Evolutionary conservation across 2,113 vertebrate species (phyloP), one percentile per base, ranked within the genome.

Genomic region (Bos javanicus): DNA sequence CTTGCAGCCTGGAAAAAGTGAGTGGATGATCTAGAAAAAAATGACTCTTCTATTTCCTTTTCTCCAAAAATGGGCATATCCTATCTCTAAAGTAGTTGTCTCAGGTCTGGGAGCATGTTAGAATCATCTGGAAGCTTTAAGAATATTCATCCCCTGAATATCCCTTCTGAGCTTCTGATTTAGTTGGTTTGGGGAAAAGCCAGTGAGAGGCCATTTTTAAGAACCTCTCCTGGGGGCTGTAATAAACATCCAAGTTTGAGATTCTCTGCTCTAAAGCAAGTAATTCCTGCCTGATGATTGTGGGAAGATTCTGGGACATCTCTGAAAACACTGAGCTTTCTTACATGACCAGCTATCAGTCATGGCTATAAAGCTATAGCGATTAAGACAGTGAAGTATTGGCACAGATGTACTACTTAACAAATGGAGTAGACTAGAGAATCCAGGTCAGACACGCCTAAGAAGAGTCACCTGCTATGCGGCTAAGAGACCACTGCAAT

Each of bases 271-370:
- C 52, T 33, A 48, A 36, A 76, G 26, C 21, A 90, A 39, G 21
- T 7, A 12, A 50, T 16, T 87, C 25, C 60, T 30, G 19, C 9
- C 43, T 39, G 54, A 5, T 19, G 39, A 19, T 14, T 5, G 0
- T 7, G 5, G 39, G 7, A 57, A 36, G 23, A 26, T 23, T 19
- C 23, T 11, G 9, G 8, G 14, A 28, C 14, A 2, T 36, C 52
- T 52, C 52, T 33, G 33, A 83, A 76, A 60, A 57, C 19, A 9
- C 5, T 8, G 14, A 67, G 43, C 33, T 48, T 54, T 54, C 33
- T 50, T 43, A 19, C 1, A 19, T 33, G 23, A 1, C 25, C n/a
- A 26, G 50, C 1, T 13, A 4, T 5, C 21, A 21, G 30, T 59
- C 26, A 33, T 10, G 25, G 36, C 54, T 85, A 1, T 54, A 64